phyloP scores from a whole-genome alignment of 2,797 vertebrate genomes.

The Micropoecilia bifurca region DNA sequence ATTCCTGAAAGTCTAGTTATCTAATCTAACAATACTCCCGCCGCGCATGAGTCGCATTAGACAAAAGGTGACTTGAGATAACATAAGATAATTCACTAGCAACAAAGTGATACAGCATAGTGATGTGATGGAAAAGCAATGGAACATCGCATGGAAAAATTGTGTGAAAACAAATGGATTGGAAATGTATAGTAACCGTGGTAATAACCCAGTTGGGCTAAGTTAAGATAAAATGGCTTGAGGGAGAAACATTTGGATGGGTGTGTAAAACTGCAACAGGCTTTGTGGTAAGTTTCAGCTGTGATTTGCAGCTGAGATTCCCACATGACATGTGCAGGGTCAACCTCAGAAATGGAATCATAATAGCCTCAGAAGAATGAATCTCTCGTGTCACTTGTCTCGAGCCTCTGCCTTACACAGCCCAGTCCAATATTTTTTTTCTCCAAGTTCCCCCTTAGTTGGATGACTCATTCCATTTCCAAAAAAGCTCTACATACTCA shows the following conservation, averaged over 20 bases:
- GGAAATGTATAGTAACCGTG: background rate
- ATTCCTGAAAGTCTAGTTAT: slow-evolving; percentile 12
- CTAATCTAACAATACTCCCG: background rate
- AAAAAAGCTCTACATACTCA: slow-evolving; percentile 12
- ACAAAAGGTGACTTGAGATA: slow-evolving; percentile 40
- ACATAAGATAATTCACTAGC: slow-evolving; percentile 7
- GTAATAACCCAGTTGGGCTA: slow-evolving; percentile 28
- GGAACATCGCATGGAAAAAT: background rate
- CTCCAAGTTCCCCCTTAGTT: slow-evolving; percentile 2
- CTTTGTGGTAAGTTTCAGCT: slow-evolving; percentile 62
- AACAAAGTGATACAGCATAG: background rate
- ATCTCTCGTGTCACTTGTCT: slow-evolving; percentile 63
- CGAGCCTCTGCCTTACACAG: slow-evolving; percentile 33
- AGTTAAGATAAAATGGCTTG: slow-evolving; percentile 37
- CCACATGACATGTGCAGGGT: slow-evolving; percentile 72
- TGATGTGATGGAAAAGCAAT: background rate
- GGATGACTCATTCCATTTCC: slow-evolving; percentile 45
- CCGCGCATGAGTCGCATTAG: slow-evolving; percentile 6
- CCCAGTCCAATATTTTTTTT: slow-evolving; percentile 42
- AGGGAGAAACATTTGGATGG: slow-evolving; percentile 50
- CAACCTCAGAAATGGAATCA: slow-evolving; percentile 68
- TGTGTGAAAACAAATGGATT: background rate
- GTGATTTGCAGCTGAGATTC: slow-evolving; percentile 72
- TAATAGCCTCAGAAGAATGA: slow-evolving; percentile 59
- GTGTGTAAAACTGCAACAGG: slow-evolving; percentile 36